Conservation (phyloP, 2,797 vertebrate species). For the Picus viridis region DNA sequence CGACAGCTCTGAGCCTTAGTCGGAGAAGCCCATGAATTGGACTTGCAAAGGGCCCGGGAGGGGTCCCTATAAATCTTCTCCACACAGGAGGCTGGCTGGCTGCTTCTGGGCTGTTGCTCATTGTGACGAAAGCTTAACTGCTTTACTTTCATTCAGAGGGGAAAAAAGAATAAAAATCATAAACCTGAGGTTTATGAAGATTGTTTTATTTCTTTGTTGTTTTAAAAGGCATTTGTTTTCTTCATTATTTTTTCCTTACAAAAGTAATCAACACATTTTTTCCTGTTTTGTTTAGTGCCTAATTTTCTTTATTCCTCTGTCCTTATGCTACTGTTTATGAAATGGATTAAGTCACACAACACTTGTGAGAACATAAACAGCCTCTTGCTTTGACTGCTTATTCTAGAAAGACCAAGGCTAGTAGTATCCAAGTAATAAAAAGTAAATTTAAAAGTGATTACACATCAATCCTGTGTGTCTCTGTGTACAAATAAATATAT, state of each 20-base stretch:
- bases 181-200: slow-evolving; percentile 19
- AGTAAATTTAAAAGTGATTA: not conserved
- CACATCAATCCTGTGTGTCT: not conserved
- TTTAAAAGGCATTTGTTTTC: not conserved
- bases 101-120: slow-evolving; percentile 16
- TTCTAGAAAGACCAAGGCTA: not conserved
- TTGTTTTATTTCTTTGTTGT: not conserved
- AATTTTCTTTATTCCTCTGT: not conserved
- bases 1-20: slow-evolving; percentile 56
- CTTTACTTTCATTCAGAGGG: not conserved
- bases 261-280: not conserved
- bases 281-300: not conserved
- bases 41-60: slow-evolving; percentile 63
- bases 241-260: not conserved
- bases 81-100: slow-evolving; percentile 37
- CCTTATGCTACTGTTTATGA: not conserved
- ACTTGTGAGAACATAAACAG: not conserved
- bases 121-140: slow-evolving; percentile 41
- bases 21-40: slow-evolving; percentile 53
- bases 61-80: slow-evolving; percentile 49
- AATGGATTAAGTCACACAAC: not conserved
- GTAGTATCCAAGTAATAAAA: not conserved
- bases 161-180: not conserved
- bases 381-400: not conserved
- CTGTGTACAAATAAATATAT: not conserved